These are phyloP conservation scores for Eupsittula cactorum DNA, from an alignment of 2,113 vertebrate species.

Conservation along the genomic window DNA sequence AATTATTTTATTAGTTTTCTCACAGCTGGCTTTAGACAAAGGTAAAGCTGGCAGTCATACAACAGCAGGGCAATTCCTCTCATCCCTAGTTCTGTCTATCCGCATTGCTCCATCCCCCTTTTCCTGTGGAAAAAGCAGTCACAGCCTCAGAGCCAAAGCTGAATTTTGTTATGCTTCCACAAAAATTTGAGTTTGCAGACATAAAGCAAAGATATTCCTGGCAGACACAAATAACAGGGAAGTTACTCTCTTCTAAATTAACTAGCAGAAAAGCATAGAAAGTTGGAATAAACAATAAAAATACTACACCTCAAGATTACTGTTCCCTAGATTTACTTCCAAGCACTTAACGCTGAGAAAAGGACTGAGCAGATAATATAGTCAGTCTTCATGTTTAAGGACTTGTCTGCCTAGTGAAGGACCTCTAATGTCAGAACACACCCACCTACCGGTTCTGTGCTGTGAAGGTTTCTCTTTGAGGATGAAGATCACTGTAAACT, in stretches of 20 bases:
- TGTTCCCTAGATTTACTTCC: neutral
- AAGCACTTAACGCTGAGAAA: neutral
- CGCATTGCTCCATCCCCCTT: neutral
- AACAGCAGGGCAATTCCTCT: neutral
- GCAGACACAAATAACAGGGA: neutral
- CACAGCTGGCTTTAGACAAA: neutral
- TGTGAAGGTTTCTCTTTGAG: conserved; percentile 97
- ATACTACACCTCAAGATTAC: neutral
- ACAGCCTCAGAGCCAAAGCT: neutral
- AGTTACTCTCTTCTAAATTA: neutral
- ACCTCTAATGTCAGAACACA: neutral
- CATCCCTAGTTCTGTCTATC: neutral
- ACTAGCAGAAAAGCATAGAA: neutral
- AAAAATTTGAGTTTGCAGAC: neutral
- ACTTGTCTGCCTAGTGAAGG: neutral
- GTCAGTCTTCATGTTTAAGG: neutral
- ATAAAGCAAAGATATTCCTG: neutral
- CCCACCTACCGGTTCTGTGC: conserved; percentile 91
- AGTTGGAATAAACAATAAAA: neutral
- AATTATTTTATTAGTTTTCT: neutral
- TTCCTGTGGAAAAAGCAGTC: neutral
- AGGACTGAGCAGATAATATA: neutral
- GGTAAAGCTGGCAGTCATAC: neutral
- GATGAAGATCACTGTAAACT: conserved; percentile 96
- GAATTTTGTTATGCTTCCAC: neutral